Percentiles rank a stretch among this genome's conserved stretches.
Evolutionary conservation across 2,113 vertebrate species (phyloP).

Genomic region (Rhinopithecus roxellana): DNA sequence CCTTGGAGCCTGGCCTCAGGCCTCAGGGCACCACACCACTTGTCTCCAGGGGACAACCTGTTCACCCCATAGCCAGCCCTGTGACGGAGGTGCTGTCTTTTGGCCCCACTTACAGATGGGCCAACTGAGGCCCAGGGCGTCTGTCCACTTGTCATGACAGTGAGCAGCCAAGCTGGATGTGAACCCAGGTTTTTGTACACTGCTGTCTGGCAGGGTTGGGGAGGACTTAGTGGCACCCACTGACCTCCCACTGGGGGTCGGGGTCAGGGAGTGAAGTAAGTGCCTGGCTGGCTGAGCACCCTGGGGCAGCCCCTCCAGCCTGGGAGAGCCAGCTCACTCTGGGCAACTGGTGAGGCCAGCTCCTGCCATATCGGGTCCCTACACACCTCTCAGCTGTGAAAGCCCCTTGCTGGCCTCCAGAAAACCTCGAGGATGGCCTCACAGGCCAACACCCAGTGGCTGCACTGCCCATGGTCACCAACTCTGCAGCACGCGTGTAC

Average conservation of each 20-base stretch:
- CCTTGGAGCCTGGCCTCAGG: background rate
- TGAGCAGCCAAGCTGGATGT: background rate
- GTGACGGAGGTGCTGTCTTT: rapidly evolving
- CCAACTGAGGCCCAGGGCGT: background rate
- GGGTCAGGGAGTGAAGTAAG: background rate
- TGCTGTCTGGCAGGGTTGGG: background rate
- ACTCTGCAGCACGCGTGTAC: background rate
- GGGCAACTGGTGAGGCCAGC: background rate
- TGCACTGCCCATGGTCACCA: background rate
- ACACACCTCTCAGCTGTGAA: background rate
- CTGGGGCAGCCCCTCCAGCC: background rate
- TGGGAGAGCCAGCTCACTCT: background rate
- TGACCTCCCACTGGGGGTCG: too few relatives aligned
- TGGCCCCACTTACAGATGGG: background rate
- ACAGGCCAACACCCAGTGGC: too few relatives aligned
- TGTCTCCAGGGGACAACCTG: too few relatives aligned
- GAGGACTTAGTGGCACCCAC: background rate
- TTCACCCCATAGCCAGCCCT: background rate
- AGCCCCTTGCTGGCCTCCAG: too few relatives aligned
- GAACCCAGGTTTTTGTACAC: background rate
- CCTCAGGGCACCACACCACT: background rate
- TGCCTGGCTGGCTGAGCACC: background rate
- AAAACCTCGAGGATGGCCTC: background rate
- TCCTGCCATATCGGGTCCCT: background rate
- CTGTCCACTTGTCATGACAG: background rate